Evolutionary conservation across 1,140 invertebrate genomes (phyloP).

Genomic region (Colletes latitarsis): DNA sequence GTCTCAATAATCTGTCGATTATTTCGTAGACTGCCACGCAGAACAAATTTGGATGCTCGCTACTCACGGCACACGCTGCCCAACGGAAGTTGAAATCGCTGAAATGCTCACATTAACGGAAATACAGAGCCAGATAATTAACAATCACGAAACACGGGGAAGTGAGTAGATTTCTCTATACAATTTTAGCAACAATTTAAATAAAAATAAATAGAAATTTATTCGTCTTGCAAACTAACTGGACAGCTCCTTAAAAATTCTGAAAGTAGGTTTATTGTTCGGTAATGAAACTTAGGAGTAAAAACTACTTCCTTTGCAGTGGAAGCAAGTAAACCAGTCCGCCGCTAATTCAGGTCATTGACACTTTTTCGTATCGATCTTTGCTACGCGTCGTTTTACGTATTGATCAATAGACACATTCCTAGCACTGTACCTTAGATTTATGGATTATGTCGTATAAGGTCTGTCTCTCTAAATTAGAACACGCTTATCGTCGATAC

Average conservation of each 20-base stretch:
- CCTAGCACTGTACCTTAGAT: constrained; percentile 9
- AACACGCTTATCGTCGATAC: not conserved
- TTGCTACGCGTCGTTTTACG: constrained; percentile 14
- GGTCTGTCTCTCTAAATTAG: not conserved
- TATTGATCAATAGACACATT: constrained; percentile 25
- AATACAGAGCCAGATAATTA: constrained; percentile 68
- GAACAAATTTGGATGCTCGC: constrained; percentile 74
- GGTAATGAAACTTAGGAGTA: not conserved
- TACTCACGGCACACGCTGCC: constrained; percentile 74
- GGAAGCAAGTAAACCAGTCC: constrained; percentile 15
- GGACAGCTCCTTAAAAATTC: not conserved
- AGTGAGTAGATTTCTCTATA: constrained; percentile 55
- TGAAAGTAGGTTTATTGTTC: too few species aligned
- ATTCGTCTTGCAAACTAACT: not conserved
- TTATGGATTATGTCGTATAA: constrained; percentile 8
- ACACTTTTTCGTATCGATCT: constrained; percentile 37
- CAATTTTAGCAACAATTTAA: not conserved
- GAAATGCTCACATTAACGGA: constrained; percentile 59
- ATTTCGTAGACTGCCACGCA: constrained; percentile 70
- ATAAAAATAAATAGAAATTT: not conserved
- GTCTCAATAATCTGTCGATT: not conserved
- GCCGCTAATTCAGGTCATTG: constrained; percentile 37
- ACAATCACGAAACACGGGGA: constrained; percentile 68
- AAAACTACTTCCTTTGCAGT: not conserved
- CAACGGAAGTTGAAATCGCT: constrained; percentile 54